phyloP scores from a whole-genome alignment of 2,888 invertebrate species.

The Halocaridina rubra region DNA sequence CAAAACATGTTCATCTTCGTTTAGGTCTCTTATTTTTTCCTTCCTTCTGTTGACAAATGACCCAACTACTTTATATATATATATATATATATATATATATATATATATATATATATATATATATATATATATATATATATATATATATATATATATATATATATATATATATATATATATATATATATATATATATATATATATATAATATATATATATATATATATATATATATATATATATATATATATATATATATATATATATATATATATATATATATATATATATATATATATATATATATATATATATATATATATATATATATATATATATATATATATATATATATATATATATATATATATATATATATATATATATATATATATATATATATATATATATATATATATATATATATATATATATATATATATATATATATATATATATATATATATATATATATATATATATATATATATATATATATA shows the following conservation, averaged over 20 bases:
- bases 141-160: background rate
- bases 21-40: too few relatives aligned
- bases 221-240: constrained; percentile 28
- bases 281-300: constrained; percentile 20
- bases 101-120: background rate
- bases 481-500: background rate
- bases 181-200: background rate
- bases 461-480: background rate
- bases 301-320: constrained; percentile 24
- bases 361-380: constrained; percentile 15
- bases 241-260: constrained; percentile 26
- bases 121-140: background rate
- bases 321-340: constrained; percentile 25
- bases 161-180: background rate
- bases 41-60: too few relatives aligned
- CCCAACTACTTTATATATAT: background rate
- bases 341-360: constrained; percentile 25
- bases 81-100: background rate
- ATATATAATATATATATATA: constrained; percentile 18
- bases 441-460: background rate
- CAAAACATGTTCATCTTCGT: too few relatives aligned
- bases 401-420: constrained; percentile 27
- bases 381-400: constrained; percentile 28
- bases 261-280: constrained; percentile 24
- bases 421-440: constrained; percentile 23